Conservation (phyloP, 1,140 invertebrate genomes). For the Pseudomyrmex dendroicus region DNA sequence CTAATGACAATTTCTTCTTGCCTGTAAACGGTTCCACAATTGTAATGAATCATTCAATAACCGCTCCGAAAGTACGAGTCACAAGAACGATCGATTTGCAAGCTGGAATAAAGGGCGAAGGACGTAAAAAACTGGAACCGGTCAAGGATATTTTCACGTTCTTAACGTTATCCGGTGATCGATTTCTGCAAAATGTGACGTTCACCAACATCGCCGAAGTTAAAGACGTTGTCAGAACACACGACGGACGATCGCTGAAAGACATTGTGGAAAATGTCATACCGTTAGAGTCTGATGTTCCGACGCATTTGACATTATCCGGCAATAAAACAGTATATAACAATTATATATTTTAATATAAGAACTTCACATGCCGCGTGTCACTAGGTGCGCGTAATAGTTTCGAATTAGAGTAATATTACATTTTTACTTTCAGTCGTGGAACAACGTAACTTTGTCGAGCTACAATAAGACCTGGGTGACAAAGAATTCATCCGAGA, state of each 20-base stretch:
- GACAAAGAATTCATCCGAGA: conserved; percentile 55
- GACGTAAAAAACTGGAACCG: conserved; percentile 44
- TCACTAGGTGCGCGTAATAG: too few species aligned
- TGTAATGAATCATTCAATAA: conserved; percentile 67
- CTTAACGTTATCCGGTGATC: conserved; percentile 55
- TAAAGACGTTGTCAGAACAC: conserved; percentile 64
- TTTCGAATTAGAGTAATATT: background rate
- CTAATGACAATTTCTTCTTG: conserved; percentile 63
- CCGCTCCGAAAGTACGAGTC: conserved; percentile 63
- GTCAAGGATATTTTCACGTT: conserved; percentile 36
- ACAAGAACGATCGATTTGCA: conserved; percentile 53
- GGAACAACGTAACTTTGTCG: conserved; percentile 70
- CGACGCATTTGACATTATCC: conserved; percentile 67
- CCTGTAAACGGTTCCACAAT: conserved; percentile 64
- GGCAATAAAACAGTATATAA: conserved; percentile 57
- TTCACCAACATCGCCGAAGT: conserved; percentile 60
- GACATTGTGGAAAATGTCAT: conserved; percentile 65
- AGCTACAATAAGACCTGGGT: conserved; percentile 66
- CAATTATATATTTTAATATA: background rate
- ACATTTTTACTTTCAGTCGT: conserved; percentile 63
- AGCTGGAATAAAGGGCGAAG: conserved; percentile 68
- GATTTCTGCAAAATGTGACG: conserved; percentile 66
- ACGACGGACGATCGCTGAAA: conserved; percentile 66
- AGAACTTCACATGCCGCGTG: too few species aligned
- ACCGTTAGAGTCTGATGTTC: conserved; percentile 65